phyloP scores from a whole-genome alignment of 2,888 invertebrate genomes.

The Phragmatobia fuliginosa region DNA sequence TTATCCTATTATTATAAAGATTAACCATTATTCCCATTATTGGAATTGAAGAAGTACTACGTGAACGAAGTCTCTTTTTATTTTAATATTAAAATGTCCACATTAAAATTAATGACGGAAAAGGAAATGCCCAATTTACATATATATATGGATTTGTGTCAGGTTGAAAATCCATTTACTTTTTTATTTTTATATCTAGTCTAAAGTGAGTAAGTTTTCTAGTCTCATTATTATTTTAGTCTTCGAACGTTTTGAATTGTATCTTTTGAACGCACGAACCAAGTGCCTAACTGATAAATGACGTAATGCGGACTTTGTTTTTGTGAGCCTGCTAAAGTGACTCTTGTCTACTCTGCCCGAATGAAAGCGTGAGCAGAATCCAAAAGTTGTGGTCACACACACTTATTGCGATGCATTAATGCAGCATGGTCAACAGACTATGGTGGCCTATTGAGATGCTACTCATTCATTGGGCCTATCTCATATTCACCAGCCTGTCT shows the following conservation, averaged over 20 bases:
- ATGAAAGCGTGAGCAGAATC: too few relatives aligned
- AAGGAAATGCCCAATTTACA: neutral
- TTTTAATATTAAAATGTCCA: neutral
- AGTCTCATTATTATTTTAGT: too few relatives aligned
- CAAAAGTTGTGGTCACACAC: too few relatives aligned
- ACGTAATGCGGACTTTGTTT: too few relatives aligned
- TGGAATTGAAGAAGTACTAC: neutral
- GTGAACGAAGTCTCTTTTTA: neutral
- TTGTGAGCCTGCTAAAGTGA: too few relatives aligned
- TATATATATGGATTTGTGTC: neutral
- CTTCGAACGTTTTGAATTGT: neutral
- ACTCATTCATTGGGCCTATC: too few relatives aligned
- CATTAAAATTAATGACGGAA: constrained; percentile 2
- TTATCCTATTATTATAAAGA: neutral
- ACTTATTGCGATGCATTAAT: too few relatives aligned
- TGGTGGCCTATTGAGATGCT: too few relatives aligned
- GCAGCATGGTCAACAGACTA: too few relatives aligned
- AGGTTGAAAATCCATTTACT: neutral
- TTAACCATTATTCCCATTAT: neutral
- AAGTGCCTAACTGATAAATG: neutral
- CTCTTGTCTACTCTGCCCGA: too few relatives aligned
- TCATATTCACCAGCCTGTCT: too few relatives aligned
- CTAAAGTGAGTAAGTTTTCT: too few relatives aligned
- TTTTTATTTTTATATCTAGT: neutral
- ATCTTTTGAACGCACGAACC: neutral